Evolutionary conservation across 2,888 invertebrate species (phyloP).

Genomic region (Euplagia quadripunctaria): DNA sequence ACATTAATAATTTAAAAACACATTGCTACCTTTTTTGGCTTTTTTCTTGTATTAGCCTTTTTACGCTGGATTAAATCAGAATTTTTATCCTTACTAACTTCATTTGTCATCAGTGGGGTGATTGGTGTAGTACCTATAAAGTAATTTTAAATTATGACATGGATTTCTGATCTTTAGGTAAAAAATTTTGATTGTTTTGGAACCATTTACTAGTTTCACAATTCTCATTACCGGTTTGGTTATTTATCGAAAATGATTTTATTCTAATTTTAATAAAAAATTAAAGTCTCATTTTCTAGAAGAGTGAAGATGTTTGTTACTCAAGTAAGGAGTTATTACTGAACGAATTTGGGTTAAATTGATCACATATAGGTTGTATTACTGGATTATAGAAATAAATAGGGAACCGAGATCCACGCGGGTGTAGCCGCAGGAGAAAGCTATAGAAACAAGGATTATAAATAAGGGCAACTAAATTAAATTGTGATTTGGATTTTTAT

Average conservation of each 20-base stretch:
- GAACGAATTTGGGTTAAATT: not conserved
- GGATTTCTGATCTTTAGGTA: not conserved
- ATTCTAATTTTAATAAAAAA: not conserved
- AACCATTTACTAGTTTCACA: not conserved
- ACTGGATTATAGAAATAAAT: too few relatives aligned
- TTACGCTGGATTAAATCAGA: not conserved
- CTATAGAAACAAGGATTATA: too few relatives aligned
- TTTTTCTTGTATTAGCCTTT: not conserved
- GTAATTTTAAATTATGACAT: not conserved
- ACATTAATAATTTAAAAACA: too few relatives aligned
- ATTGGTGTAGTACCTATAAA: not conserved
- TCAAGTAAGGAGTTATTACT: not conserved
- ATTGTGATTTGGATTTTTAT: too few relatives aligned
- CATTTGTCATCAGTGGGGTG: not conserved
- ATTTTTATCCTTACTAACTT: not conserved
- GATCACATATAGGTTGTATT: not conserved
- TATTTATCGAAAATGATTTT: not conserved
- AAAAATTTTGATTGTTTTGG: not conserved
- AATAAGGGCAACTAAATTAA: too few relatives aligned
- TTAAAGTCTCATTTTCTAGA: not conserved
- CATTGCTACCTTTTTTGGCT: too few relatives aligned
- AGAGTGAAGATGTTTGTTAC: not conserved
- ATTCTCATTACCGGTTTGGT: not conserved
- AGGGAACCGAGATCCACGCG: too few relatives aligned
- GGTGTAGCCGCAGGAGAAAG: too few relatives aligned